Conservation (phyloP, 92 coral and sea anemone species). For the Pocillopora meandrina region DNA sequence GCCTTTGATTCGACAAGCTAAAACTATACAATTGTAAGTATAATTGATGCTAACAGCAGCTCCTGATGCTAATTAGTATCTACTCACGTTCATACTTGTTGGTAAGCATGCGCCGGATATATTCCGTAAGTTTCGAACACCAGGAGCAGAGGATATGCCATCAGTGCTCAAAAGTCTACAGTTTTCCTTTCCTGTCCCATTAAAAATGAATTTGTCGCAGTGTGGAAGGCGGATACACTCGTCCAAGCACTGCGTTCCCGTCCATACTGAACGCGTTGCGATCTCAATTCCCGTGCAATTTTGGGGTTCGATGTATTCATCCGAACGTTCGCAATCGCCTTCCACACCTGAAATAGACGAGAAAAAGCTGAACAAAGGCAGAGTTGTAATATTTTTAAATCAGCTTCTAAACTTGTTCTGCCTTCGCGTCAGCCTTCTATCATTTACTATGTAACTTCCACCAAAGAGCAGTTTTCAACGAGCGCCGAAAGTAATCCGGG, state of each 20-base stretch:
- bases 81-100: background rate
- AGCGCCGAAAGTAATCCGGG: too few species aligned
- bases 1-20: too few species aligned
- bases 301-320: background rate
- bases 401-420: too few species aligned
- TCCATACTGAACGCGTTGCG: background rate
- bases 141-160: background rate
- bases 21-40: too few species aligned
- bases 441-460: too few species aligned
- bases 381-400: background rate
- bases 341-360: background rate
- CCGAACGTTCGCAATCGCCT: background rate
- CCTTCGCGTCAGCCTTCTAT: too few species aligned
- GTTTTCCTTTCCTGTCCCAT: background rate
- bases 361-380: background rate
- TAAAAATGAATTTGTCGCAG: slow-evolving; percentile 1
- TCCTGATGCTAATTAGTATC: too few species aligned
- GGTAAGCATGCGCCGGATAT: background rate
- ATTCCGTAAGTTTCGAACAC: background rate
- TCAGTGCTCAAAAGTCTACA: background rate
- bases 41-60: too few species aligned
- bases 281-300: background rate
- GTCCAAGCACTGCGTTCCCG: background rate
- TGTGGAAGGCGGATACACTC: background rate
- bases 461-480: too few species aligned